Evolutionary conservation across 2,797 vertebrate genomes (phyloP).

Genomic region (Smutsia gigantea): DNA sequence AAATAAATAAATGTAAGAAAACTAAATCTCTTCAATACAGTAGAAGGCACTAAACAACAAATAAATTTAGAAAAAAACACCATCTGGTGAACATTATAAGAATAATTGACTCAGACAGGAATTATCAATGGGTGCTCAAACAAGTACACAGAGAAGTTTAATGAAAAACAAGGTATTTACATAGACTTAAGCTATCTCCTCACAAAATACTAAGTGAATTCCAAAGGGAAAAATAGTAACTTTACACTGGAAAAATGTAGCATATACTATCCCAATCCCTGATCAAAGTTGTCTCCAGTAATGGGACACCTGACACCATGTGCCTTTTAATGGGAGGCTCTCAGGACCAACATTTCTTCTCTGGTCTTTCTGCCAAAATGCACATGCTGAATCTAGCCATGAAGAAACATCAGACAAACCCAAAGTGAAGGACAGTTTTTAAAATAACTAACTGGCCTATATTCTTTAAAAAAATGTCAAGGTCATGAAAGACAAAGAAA

Average conservation of each 20-base stretch:
- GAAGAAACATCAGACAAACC: not conserved
- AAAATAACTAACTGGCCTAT: not conserved
- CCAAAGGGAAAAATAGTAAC: not conserved
- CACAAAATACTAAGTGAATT: not conserved
- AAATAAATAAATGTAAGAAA: constrained; percentile 51
- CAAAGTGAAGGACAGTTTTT: not conserved
- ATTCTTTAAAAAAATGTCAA: not conserved
- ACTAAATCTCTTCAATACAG: constrained; percentile 32
- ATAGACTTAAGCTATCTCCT: not conserved
- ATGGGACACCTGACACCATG: fast-evolving
- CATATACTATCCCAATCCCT: fast-evolving
- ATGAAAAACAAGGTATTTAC: constrained; percentile 33
- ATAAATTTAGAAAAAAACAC: constrained; percentile 25
- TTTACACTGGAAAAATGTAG: not conserved
- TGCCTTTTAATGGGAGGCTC: fast-evolving
- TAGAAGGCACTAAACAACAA: not conserved
- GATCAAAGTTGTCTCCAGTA: fast-evolving
- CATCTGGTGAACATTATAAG: constrained; percentile 64
- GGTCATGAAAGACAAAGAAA: not conserved
- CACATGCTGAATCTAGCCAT: not conserved
- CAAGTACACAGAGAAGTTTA: not conserved
- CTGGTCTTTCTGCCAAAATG: not conserved
- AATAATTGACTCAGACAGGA: constrained; percentile 53
- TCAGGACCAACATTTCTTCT: not conserved
- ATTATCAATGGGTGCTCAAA: constrained; percentile 50